Evolutionary conservation across 2,888 invertebrate genomes (phyloP).

Genomic region (Acrobasis repandana): DNA sequence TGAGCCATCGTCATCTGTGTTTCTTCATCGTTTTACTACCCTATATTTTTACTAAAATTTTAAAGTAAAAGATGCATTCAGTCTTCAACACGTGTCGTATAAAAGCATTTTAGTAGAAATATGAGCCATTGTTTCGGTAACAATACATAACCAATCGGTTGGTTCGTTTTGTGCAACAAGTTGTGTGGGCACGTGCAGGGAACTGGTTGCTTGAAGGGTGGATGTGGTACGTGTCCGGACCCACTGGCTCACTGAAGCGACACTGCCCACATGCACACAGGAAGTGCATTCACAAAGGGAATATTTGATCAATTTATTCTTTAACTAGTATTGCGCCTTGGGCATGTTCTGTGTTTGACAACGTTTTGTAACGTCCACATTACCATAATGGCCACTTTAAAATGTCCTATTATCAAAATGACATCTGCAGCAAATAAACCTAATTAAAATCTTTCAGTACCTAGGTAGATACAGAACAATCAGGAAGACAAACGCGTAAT

Average conservation of each 20-base stretch:
- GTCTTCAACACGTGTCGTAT: slow-evolving; percentile 6
- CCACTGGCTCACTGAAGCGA: slow-evolving; percentile 24
- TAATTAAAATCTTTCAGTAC: no score
- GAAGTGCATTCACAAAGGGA: slow-evolving; percentile 29
- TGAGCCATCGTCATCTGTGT: no score
- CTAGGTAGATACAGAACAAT: no score
- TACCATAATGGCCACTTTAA: no score
- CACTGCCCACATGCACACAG: slow-evolving; percentile 18
- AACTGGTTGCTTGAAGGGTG: slow-evolving; percentile 27
- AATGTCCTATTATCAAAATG: no score
- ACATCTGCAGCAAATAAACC: no score
- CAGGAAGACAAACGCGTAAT: no score
- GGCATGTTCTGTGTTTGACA: neutral
- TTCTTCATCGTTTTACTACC: no score
- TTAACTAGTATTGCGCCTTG: no score
- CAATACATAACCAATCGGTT: slow-evolving; percentile 41
- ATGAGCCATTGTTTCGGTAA: slow-evolving; percentile 45
- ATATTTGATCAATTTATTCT: neutral
- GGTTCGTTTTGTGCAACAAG: slow-evolving; percentile 44
- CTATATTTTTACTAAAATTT: neutral
- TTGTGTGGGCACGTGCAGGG: slow-evolving; percentile 45
- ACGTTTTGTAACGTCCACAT: neutral
- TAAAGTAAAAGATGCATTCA: neutral
- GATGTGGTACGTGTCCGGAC: slow-evolving; percentile 24
- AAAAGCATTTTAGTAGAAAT: slow-evolving; percentile 16